These are phyloP conservation scores for Henricia sp. DNA, from an alignment of 53 echinoderm and acorn worm genomes.

Conservation along the genomic window DNA sequence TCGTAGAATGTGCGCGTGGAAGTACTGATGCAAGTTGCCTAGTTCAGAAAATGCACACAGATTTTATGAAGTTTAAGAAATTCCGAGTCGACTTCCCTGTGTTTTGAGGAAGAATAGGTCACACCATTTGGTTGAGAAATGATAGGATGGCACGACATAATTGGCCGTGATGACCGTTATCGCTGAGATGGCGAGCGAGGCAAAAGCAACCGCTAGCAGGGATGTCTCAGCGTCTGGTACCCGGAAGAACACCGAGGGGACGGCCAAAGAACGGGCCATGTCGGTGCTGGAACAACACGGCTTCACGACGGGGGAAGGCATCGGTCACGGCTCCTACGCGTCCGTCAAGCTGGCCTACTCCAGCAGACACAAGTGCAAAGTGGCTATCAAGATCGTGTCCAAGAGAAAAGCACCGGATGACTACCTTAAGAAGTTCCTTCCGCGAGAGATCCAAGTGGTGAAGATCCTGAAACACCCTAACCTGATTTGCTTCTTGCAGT, in stretches of 20 bases:
- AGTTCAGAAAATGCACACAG: too few species aligned
- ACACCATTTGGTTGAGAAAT: neutral
- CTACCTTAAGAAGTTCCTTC: conserved; percentile 93
- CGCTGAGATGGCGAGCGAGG: neutral
- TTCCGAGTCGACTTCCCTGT: too few species aligned
- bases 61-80: too few species aligned
- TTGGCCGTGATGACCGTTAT: conserved; percentile 5
- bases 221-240: neutral
- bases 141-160: neutral
- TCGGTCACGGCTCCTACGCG: conserved; percentile 95
- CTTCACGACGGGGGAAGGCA: conserved; percentile 72
- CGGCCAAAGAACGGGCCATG: conserved; percentile 56
- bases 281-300: conserved; percentile 88
- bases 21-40: too few species aligned
- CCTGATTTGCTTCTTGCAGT: conserved; percentile 92
- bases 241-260: neutral
- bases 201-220: neutral
- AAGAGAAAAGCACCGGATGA: conserved; percentile 97
- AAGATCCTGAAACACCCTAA: conserved; percentile 94
- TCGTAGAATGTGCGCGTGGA: too few species aligned
- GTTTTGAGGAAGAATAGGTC: neutral
- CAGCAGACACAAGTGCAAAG: conserved; percentile 83
- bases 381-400: conserved; percentile 96
- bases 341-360: conserved; percentile 88
- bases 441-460: conserved; percentile 93